phyloP scores from a whole-genome alignment of 30 jellyfish, hydroid and myxozoan genomes.

The Cassiopea xamachana region DNA sequence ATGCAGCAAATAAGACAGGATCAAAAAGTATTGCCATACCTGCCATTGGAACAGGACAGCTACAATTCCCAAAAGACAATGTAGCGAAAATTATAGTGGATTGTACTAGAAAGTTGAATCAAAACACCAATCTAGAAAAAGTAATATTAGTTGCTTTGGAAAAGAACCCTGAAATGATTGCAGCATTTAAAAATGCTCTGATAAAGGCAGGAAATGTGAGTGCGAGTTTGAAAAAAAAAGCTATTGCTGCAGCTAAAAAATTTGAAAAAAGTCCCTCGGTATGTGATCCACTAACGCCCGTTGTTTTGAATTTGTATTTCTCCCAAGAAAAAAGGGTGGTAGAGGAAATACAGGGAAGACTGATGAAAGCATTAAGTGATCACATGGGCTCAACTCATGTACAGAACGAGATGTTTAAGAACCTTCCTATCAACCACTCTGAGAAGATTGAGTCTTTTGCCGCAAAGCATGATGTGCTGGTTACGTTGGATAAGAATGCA shows the following conservation, averaged over 20 bases:
- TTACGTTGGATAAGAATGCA: conserved; percentile 2
- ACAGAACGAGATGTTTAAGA: background rate
- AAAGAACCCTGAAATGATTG: conserved; percentile 1
- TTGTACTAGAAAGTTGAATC: background rate
- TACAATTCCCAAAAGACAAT: conserved; percentile 44
- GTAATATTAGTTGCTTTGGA: conserved; percentile 38
- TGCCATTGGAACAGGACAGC: conserved; percentile 50
- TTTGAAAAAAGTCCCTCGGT: too few relatives aligned
- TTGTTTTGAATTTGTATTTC: conserved; percentile 3
- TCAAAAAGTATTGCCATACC: conserved; percentile 42
- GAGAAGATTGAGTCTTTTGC: conserved; percentile 2
- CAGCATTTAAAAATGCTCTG: conserved; percentile 22
- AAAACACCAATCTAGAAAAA: conserved; percentile 3
- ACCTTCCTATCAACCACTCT: background rate
- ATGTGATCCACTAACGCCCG: background rate
- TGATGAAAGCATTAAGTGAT: background rate
- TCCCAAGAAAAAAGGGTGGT: background rate
- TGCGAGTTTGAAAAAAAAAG: too few relatives aligned
- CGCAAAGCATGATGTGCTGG: conserved; percentile 22
- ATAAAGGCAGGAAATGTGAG: background rate
- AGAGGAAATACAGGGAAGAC: background rate
- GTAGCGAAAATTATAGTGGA: conserved; percentile 31
- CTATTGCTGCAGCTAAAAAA: too few relatives aligned
- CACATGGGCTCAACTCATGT: background rate
- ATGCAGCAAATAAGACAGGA: background rate